Conservation (phyloP, 2,113 vertebrate genomes). For the Hyla sarda region DNA sequence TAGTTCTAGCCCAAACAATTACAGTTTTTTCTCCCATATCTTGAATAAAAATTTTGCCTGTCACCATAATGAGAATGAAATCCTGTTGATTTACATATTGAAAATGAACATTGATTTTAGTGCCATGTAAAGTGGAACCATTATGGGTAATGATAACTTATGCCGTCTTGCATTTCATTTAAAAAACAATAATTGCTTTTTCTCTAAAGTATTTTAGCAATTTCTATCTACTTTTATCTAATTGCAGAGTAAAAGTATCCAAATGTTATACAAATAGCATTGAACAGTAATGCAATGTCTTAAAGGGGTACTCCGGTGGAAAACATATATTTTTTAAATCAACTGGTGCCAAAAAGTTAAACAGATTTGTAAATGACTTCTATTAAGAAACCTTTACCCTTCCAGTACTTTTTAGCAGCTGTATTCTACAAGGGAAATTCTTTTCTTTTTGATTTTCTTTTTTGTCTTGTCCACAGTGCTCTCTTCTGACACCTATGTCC, state of each 20-base stretch:
- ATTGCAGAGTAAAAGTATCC: slow-evolving; percentile 10
- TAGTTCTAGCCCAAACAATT: background rate
- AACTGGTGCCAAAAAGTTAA: too few relatives aligned
- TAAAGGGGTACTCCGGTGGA: background rate
- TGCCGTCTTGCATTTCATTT: background rate
- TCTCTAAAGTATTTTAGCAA: background rate
- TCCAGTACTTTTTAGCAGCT: too few relatives aligned
- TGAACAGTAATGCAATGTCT: background rate
- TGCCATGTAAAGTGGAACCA: background rate
- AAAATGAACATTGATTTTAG: slow-evolving; percentile 37
- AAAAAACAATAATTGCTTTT: slow-evolving; percentile 23
- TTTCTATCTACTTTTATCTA: background rate
- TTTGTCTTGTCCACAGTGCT: too few relatives aligned
- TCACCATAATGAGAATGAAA: slow-evolving; percentile 23
- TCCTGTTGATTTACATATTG: background rate
- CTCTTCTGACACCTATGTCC: too few relatives aligned
- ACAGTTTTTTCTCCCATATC: background rate
- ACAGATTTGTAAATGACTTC: too few relatives aligned
- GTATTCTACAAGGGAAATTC: too few relatives aligned
- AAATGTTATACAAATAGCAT: background rate
- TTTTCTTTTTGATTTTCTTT: too few relatives aligned
- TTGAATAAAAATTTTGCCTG: background rate
- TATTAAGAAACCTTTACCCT: too few relatives aligned
- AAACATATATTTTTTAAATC: too few relatives aligned
- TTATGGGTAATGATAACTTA: slow-evolving; percentile 20